Conservation (phyloP, 2,797 vertebrate genomes). For the Manis javanica region DNA sequence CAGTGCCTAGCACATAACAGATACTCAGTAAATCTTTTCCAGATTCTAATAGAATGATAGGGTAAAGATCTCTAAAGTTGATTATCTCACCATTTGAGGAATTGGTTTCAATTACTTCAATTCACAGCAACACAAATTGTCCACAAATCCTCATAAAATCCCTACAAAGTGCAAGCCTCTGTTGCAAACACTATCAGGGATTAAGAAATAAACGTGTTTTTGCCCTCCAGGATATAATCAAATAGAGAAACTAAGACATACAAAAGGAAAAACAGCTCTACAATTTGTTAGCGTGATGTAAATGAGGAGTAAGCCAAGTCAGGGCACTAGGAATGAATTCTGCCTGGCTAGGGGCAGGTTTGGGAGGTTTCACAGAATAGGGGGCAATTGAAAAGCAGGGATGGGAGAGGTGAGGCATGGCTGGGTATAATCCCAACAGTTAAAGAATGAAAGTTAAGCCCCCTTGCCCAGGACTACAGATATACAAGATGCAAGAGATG, state of each 20-base stretch:
- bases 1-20: neutral
- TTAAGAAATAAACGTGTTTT: neutral
- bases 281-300: neutral
- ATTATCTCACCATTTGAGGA: neutral
- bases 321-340: neutral
- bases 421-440: neutral
- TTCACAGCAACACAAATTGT: neutral
- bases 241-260: neutral
- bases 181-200: neutral
- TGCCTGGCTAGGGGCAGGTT: neutral
- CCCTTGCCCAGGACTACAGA: neutral
- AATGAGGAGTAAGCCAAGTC: neutral
- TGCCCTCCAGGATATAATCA: neutral
- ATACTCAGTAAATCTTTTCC: neutral
- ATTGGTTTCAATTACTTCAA: neutral
- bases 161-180: neutral
- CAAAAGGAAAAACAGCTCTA: neutral
- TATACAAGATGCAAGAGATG: neutral
- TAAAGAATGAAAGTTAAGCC: neutral
- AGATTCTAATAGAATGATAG: neutral
- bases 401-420: too few species aligned
- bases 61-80: neutral
- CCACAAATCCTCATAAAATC: neutral
- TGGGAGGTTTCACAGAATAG: neutral
- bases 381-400: neutral